Evolutionary conservation across 2,113 vertebrate genomes (phyloP), one percentile per base, ranked within the genome.

Genomic region (Muscicapa adusta): DNA sequence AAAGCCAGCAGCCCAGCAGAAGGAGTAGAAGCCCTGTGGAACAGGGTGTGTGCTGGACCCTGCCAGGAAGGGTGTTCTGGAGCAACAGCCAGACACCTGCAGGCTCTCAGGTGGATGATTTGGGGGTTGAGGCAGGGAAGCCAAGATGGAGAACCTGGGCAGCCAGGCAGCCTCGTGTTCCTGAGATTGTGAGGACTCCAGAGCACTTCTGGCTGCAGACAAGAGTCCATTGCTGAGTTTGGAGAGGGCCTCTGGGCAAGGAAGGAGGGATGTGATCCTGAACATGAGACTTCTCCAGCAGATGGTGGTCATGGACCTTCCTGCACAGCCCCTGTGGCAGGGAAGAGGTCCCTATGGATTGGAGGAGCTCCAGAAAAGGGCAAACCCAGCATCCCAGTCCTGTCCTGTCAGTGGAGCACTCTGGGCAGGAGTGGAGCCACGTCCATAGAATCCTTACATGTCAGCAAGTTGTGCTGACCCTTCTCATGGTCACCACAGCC

Each of bases 241-340:
- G 51, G 26, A 53, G 36, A 36, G 29, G 48, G 76, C 14, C 24
- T 19, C 25, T 12, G 22, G 57, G 84, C 80, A 62, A 20, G 42
- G 45, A 79, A 3, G 7, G 26, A 66, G 16, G 76, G 65, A 67
- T 48, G 70, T 5, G 81, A 75, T 70, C 53, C 85, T 1, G 1
- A 22, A 38, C 28, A 28, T 13, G 17, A 75, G 85, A 24, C 54
- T 72, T 56, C 78, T 93, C 95, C 96, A 96, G n/a, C 92, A 96
- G 94, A 85, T 93, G 92, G 96, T 95, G 92, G 92, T 93, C 92
- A 93, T 0, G 67, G 23, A 90, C 94, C 92, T 94, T 95, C 74
- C 88, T 80, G 79, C 6, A 61, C 29, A 72, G n/a, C 50, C 42
- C 62, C 85, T 53, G 28, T 3, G 19, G 34, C 50, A 11, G 51